Conservation (phyloP, 2,797 vertebrate species). For the Melanogrammus aeglefinus region DNA sequence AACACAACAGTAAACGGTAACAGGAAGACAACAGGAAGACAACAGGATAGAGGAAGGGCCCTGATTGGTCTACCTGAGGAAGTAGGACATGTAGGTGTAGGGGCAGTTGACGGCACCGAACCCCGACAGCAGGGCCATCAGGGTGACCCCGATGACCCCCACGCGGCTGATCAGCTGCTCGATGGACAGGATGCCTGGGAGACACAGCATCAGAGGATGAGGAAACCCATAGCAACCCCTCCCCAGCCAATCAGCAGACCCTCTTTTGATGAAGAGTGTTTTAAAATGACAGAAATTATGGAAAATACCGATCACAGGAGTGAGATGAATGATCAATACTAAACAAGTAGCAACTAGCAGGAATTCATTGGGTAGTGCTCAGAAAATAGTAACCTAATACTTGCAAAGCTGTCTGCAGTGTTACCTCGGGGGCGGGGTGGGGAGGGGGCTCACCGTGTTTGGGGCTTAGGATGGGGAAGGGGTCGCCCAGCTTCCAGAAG, state of each 20-base stretch:
- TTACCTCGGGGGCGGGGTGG: no score
- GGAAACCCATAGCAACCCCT: not conserved
- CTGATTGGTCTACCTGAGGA: slow-evolving; percentile 81
- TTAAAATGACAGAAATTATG: not conserved
- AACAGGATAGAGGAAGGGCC: not conserved
- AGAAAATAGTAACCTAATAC: no score
- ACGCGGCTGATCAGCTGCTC: slow-evolving; percentile 98
- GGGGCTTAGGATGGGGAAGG: slow-evolving; percentile 96
- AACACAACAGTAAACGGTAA: not conserved
- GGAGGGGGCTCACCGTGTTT: slow-evolving; percentile 84
- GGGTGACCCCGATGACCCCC: slow-evolving; percentile 95
- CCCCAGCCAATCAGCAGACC: not conserved
- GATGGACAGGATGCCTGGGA: slow-evolving; percentile 91
- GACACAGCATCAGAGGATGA: slow-evolving; percentile 13
- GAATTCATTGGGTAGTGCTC: not conserved
- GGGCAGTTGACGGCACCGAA: slow-evolving; percentile 99
- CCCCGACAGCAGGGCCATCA: slow-evolving; percentile 96
- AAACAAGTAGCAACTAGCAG: not conserved
- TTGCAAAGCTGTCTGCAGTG: not conserved
- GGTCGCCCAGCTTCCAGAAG: slow-evolving; percentile 98
- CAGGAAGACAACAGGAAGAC: no score
- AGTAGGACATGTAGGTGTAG: slow-evolving; percentile 99
- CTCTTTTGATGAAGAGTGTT: not conserved
- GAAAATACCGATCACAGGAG: not conserved
- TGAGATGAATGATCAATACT: not conserved